Evolutionary conservation across 2,113 vertebrate genomes (phyloP).

Genomic region (Coreoperca whiteheadi): DNA sequence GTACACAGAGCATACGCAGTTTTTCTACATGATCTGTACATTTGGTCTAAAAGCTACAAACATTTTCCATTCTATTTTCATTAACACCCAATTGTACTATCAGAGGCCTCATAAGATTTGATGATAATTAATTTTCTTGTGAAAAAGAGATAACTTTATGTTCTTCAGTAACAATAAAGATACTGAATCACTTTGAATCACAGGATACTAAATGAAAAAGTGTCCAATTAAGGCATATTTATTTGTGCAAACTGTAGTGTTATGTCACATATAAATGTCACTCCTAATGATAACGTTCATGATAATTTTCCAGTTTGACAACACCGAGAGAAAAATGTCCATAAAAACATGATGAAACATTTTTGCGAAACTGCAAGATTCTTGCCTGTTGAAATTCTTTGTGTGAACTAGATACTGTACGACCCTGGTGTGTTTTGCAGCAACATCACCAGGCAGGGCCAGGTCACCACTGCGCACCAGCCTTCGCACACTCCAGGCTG

Average conservation of each 20-base stretch:
- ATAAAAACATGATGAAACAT: neutral
- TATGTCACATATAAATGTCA: neutral
- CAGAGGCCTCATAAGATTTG: neutral
- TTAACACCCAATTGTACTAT: neutral
- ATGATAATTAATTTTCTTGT: neutral
- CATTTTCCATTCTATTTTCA: neutral
- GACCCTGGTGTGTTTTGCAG: slow-evolving; percentile 29
- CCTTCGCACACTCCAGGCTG: slow-evolving; percentile 78
- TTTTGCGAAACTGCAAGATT: neutral
- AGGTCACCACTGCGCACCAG: slow-evolving; percentile 68
- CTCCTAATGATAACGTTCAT: neutral
- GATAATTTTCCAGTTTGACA: neutral
- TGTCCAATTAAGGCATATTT: neutral
- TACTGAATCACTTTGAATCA: neutral
- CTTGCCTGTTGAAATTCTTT: neutral
- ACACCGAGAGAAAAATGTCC: neutral
- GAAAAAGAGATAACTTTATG: neutral
- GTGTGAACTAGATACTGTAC: neutral
- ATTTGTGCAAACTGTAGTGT: neutral
- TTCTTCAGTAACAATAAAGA: neutral
- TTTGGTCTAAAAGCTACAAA: neutral
- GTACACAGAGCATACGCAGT: slow-evolving; percentile 52
- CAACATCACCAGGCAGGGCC: slow-evolving; percentile 34
- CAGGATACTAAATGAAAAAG: neutral
- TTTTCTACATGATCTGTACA: neutral